These are phyloP conservation scores for Eira barbara DNA, from an alignment of 2,113 vertebrate genomes.

Conservation along the genomic window DNA sequence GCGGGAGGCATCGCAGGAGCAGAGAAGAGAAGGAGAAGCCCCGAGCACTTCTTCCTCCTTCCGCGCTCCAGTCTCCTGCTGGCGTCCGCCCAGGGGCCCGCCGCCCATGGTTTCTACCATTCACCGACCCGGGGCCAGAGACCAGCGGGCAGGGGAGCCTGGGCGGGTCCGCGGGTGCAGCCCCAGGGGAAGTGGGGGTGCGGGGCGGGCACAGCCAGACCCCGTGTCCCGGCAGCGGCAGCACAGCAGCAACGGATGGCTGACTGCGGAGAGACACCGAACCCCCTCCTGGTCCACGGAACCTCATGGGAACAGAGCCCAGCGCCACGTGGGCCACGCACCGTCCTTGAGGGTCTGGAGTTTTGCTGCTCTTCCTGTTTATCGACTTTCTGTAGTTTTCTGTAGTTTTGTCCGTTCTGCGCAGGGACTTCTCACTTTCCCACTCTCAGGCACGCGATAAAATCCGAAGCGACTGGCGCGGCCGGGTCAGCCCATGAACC, in stretches of 20 bases:
- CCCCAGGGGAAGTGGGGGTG: fast-evolving
- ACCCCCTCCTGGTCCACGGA: too few relatives aligned
- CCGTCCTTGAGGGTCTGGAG: fast-evolving
- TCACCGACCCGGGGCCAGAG: not conserved
- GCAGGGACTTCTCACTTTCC: not conserved
- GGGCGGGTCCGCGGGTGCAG: fast-evolving
- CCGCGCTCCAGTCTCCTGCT: fast-evolving
- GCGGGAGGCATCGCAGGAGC: fast-evolving
- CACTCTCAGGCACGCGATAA: not conserved
- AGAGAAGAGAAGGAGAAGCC: not conserved
- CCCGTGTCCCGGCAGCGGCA: not conserved
- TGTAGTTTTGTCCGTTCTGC: not conserved
- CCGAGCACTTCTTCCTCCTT: fast-evolving
- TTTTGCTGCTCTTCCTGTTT: not conserved
- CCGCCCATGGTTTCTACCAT: fast-evolving
- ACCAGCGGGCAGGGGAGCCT: fast-evolving
- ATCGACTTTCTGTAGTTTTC: not conserved
- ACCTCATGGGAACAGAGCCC: fast-evolving
- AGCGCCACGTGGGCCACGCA: fast-evolving
- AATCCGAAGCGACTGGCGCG: not conserved
- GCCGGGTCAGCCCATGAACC: not conserved
- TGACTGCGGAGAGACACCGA: not conserved
- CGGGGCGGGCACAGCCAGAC: fast-evolving
- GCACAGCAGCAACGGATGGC: not conserved
- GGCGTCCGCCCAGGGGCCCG: not conserved